These are phyloP conservation scores for Onchidella celtica DNA, from an alignment of 2,888 invertebrate species.

Conservation along the genomic window DNA sequence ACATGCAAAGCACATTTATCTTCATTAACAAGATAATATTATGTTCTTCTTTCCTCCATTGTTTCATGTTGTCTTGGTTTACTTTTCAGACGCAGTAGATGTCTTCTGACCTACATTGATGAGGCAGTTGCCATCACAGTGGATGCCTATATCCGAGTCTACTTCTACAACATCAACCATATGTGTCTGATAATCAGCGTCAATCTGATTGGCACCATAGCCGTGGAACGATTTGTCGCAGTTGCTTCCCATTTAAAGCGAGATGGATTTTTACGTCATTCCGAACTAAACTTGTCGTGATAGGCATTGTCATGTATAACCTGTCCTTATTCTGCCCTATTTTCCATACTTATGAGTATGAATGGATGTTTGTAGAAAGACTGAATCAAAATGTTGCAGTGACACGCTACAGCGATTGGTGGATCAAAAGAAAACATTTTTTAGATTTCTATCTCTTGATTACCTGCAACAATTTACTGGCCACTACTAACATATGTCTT, in stretches of 20 bases:
- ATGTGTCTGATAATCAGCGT: neutral
- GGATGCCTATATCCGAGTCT: neutral
- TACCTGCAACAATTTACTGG: neutral
- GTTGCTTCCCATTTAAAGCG: constrained; percentile 29
- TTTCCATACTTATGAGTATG: neutral
- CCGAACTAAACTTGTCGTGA: neutral
- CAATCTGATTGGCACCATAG: neutral
- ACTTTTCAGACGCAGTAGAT: neutral
- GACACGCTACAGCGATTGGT: neutral
- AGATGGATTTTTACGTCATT: neutral
- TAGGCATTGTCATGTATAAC: neutral
- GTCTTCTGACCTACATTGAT: neutral
- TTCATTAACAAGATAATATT: too few species aligned
- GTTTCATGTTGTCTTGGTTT: neutral
- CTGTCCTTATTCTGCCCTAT: neutral
- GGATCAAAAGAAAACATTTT: neutral
- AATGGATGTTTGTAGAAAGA: neutral
- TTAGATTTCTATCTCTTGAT: neutral
- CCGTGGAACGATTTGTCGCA: constrained; percentile 12
- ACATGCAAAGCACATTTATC: too few species aligned
- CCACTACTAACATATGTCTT: neutral
- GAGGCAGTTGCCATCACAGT: neutral
- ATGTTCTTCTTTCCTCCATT: too few species aligned
- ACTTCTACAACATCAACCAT: neutral
- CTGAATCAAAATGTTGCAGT: neutral